These are phyloP conservation scores for Arizona elegans DNA, from an alignment of 2,113 vertebrate species.

Conservation along the genomic window DNA sequence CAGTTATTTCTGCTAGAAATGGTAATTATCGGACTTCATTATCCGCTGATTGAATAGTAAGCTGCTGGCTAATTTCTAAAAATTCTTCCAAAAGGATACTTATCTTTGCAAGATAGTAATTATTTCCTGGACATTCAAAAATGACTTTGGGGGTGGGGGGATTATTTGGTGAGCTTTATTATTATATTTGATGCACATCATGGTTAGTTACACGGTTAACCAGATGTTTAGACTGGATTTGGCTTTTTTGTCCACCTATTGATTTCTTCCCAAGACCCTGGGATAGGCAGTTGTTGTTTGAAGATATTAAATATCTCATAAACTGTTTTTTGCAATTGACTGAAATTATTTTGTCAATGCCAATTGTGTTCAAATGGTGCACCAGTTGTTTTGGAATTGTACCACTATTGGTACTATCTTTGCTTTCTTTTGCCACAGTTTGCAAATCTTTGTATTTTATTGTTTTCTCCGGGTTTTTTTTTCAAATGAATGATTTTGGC, in stretches of 20 bases:
- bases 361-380: neutral
- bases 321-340: neutral
- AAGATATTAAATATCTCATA: neutral
- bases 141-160: neutral
- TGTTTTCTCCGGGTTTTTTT: neutral
- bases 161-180: constrained; percentile 31
- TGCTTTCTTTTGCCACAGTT: neutral
- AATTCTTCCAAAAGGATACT: constrained; percentile 41
- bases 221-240: neutral
- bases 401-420: neutral
- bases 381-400: neutral
- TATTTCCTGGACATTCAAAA: constrained; percentile 56
- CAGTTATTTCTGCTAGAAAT: constrained; percentile 1
- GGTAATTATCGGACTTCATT: neutral
- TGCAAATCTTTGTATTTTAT: neutral
- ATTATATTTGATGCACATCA: neutral
- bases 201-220: neutral
- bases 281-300: neutral
- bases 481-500: neutral
- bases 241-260: neutral
- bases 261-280: neutral
- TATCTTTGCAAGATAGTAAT: constrained; percentile 50
- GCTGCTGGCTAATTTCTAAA: constrained; percentile 19
- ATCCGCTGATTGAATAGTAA: constrained; percentile 22
- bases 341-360: neutral